Base-by-base conservation (phyloP, 2,113 vertebrate species). In the Acanthisitta chloris region DNA sequence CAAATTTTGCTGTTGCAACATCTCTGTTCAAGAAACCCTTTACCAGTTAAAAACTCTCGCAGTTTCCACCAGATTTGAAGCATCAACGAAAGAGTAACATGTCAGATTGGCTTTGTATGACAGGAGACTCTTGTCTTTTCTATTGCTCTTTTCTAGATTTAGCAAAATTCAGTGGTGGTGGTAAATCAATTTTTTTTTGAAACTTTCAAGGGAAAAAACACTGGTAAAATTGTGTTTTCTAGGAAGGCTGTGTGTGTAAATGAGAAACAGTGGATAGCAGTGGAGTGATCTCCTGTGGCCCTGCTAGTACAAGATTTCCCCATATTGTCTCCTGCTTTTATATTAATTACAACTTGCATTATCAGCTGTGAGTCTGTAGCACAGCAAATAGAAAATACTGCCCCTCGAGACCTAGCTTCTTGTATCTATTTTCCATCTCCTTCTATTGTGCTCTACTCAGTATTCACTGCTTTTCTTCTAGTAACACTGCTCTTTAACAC, bases 261-360 rank as follows among this genome's bases (percentile, higher is more conserved):
- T 98, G 98, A 98, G 98, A 98, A 99, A 98, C 96, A 93, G 97
- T 97, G 98, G 97, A 98, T 98, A 97, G 98, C 91, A 97, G 98
- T 65, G 42, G 96, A 98, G 95, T 97, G 98, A 98, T 99, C 99
- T 99, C 99, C 96, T 98, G 99, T 99, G 98, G 98, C 98, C 98
- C 97, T 87, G 92, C 97, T 96, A 97, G 98, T 98, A 98, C 98
- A 97, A 98, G 98, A 98, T 98, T 98, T 98, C 94, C 98, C 98
- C 99, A 98, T 98, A 99, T 99, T 99, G 99, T 99, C 98, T 99
- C 98, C 98, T 98, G 99, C 99, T 99, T 99, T 99, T 99, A 99
- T 99, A 99, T 99, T 99, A 99, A 99, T 99, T 99, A 99, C 99
- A 99, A 98, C 98, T 98, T 99, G 98, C 99, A 99, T 99, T 99